A percentile compares a stretch with the other conserved stretches of the same genome.
These are phyloP conservation scores for Cryptoprocta ferox DNA, from an alignment of 2,797 vertebrate genomes.

Conservation along the genomic window DNA sequence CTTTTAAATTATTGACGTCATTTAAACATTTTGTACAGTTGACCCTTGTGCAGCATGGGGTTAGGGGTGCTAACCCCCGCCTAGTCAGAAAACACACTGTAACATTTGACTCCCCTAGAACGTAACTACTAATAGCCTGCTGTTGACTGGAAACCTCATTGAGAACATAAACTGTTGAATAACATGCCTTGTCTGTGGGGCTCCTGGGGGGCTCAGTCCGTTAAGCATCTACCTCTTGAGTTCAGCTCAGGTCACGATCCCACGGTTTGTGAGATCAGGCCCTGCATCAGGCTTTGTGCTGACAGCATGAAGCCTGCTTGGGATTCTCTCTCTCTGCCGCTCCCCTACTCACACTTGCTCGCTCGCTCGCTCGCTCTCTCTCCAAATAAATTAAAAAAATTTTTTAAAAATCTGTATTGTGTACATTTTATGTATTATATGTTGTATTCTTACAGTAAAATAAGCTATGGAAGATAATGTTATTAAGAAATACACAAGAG, in stretches of 20 bases:
- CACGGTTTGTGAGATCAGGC: too few species aligned
- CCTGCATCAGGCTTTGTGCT: too few species aligned
- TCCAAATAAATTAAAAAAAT: too few species aligned
- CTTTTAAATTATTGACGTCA: neutral
- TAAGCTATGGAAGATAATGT: neutral
- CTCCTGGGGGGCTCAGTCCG: too few species aligned
- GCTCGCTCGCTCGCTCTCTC: too few species aligned
- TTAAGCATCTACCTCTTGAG: too few species aligned
- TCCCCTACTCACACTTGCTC: too few species aligned
- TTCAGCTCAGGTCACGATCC: too few species aligned
- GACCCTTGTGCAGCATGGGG: neutral
- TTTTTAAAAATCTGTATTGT: neutral
- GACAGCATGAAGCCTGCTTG: too few species aligned
- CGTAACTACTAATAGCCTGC: neutral
- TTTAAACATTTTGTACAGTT: slow-evolving; percentile 20
- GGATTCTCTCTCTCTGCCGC: too few species aligned
- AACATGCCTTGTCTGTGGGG: too few species aligned
- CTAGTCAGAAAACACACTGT: neutral
- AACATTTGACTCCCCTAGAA: neutral
- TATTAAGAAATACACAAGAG: neutral
- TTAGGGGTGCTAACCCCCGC: neutral
- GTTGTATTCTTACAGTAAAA: neutral
- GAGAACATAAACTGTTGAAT: neutral
- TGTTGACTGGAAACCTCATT: neutral
- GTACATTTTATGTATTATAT: neutral